A percentile compares a stretch with the other conserved stretches of the same genome.
Conservation (phyloP, 2,113 vertebrate species). For the Silurus glanis region DNA sequence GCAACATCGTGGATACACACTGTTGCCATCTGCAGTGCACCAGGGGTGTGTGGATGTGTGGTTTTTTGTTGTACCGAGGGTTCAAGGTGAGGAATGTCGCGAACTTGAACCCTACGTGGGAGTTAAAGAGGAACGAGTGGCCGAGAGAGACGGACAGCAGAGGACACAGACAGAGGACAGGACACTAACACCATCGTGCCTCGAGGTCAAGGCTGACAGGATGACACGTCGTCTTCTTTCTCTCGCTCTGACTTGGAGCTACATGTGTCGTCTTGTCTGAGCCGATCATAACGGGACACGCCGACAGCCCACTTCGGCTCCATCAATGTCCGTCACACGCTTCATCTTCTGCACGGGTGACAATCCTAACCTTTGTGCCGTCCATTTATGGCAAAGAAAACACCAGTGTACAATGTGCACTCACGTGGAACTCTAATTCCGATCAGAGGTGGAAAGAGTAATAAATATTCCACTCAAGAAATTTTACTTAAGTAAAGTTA, state of each 20-base stretch:
- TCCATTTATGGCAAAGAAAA: background rate
- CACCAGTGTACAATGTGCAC: background rate
- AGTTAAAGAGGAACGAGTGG: background rate
- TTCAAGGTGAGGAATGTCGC: conserved; percentile 19
- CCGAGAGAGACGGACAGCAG: background rate
- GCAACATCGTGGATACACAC: conserved; percentile 13
- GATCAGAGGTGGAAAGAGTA: background rate
- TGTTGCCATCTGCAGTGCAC: conserved; percentile 32
- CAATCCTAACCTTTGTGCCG: conserved; percentile 11
- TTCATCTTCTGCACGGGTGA: conserved; percentile 47
- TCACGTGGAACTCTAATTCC: background rate
- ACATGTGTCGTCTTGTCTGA: conserved; percentile 74
- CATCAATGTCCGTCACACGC: conserved; percentile 65
- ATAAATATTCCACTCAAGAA: too few relatives aligned
- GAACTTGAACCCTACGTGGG: background rate
- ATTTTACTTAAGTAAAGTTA: too few relatives aligned
- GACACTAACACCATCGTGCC: conserved; percentile 35
- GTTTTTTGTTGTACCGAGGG: background rate
- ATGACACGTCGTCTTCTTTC: conserved; percentile 78
- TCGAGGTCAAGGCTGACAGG: conserved; percentile 70
- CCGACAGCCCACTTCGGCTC: conserved; percentile 75
- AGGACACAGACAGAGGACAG: conserved; percentile 43
- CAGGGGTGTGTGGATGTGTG: conserved; percentile 36
- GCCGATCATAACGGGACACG: conserved; percentile 75
- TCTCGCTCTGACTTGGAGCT: conserved; percentile 72